Evolutionary conservation across 35 echinoderm and acorn worm species (phyloP).

Genomic region (Eucidaris tribuloides): DNA sequence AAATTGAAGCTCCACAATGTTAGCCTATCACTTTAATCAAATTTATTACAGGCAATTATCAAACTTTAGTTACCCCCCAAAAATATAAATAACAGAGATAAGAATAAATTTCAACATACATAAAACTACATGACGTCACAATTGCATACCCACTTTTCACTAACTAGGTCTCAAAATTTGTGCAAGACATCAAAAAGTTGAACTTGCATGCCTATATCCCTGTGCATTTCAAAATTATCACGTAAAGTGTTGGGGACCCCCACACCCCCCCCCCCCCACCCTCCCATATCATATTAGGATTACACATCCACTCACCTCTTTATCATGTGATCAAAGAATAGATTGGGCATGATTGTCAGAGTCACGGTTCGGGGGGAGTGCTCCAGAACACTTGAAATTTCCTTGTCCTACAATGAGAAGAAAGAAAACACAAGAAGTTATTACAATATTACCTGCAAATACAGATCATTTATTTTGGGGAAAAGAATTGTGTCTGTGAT

Average conservation of each 20-base stretch:
- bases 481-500: not conserved
- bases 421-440: slow-evolving; percentile 38
- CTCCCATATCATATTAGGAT: not conserved
- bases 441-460: not conserved
- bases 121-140: too few species aligned
- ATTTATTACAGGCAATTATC: too few species aligned
- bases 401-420: slow-evolving; percentile 65
- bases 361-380: slow-evolving; percentile 64
- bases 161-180: not conserved
- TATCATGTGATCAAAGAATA: slow-evolving; percentile 97
- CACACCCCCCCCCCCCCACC: not conserved
- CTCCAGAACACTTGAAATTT: slow-evolving; percentile 70
- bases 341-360: slow-evolving; percentile 97
- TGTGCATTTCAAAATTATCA: not conserved
- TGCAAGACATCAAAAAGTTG: not conserved
- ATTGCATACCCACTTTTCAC: not conserved
- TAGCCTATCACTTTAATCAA: too few species aligned
- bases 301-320: slow-evolving; percentile 60
- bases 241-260: too few species aligned
- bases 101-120: too few species aligned
- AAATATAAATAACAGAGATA: too few species aligned
- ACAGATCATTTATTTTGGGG: not conserved
- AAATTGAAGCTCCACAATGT: too few species aligned
- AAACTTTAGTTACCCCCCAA: too few species aligned
- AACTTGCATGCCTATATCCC: not conserved